Base-by-base conservation (phyloP, 2,113 vertebrate species). In the Balaeniceps rex region DNA sequence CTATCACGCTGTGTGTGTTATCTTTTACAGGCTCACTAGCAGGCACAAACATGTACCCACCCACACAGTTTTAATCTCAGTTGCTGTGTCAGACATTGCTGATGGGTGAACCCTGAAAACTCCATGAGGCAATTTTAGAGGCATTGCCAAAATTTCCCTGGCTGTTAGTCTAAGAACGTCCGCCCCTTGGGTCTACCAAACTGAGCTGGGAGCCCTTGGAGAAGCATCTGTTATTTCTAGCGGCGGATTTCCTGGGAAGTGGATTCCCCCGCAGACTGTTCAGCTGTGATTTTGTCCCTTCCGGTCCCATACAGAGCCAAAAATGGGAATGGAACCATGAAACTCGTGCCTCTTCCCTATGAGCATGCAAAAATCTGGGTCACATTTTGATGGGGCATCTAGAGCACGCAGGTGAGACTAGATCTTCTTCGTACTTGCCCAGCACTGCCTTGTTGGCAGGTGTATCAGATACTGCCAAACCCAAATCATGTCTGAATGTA, bases 61-160 rank as follows among this genome's bases (percentile, higher is more conserved):
- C 86, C 94, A 94, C 94, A 23, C 66, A 24, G 76, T 29, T 57
- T 60, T 63, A 70, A 83, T 87, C 91, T 83, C 71, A 15, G 51
- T 80, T 75, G 72, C 87, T 90, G 94, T 95, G 91, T 93, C 93
- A 92, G 89, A 76, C 93, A 12, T 42, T 65, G 92, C 94, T 84
- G 94, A 80, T 78, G 94, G 65, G 58, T 82, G 90, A 94, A 42
- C 90, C 96, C 90, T 94, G 65, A 14, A 88, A 91, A 51, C 90
- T 78, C 78, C 82, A 70, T 1, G 25, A 89, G 94, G 95, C 78
- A 66, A 14, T 55, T 79, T 70, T 19, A 31, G 77, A 84, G 82
- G 74, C 55, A 5, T n/a, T 91, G 89, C 93, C 91, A 94, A 76
- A 23, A 12, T 88, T 90, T 58, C 92, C 78, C 66, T 68, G 87